Evolutionary conservation across 1,140 invertebrate species (phyloP), one percentile per base, ranked within the genome.

Genomic region (Bombus vancouverensis): DNA sequence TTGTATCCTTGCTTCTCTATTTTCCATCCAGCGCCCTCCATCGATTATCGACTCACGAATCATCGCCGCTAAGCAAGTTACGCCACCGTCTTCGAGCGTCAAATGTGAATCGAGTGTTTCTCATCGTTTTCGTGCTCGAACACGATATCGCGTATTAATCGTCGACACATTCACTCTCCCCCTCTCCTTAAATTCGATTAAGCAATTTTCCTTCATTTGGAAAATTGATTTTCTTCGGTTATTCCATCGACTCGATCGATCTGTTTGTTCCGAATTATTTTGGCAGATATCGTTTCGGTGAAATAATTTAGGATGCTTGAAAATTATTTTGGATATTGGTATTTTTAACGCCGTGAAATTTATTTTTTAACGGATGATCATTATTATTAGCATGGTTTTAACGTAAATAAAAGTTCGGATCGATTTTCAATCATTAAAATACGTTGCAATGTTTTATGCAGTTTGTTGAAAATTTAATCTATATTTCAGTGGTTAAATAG

Each of bases 31-130:
- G 72, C 85, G 76, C 89, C 81, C 88, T 90, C 81, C 89, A 90
- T 90, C 79, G 89, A 90, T 90, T 90, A 91, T 91, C 89, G 85
- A 87, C 79, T 87, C 88, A 82, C 72, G 88, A 87, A 88, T 89
- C 87, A 74, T 68, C 79, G 53, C 75, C 42, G 59, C 53, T 68
- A 86, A 89, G 84, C 81, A 89, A 89, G 87, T 89, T 89, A 80
- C 65, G 87, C 59, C 57, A 59, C 71, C 53, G 84, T 83, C 80
- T 89, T 74, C 75, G 44, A 70, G 85, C 74, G 77, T 89, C 84
- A 89, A 87, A 82, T 87, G 71, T 89, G 79, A 89, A 78, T 74
- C 65, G 83, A 86, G 53, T 66, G 66, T 78, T 85, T 77, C 68
- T 70, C 62, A 42, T 65, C 53, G 70, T 82, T 86, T 62, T 65